Evolutionary conservation across 2,797 vertebrate genomes (phyloP), one percentile per base, ranked within the genome.

Genomic region (Ibycter americanus): DNA sequence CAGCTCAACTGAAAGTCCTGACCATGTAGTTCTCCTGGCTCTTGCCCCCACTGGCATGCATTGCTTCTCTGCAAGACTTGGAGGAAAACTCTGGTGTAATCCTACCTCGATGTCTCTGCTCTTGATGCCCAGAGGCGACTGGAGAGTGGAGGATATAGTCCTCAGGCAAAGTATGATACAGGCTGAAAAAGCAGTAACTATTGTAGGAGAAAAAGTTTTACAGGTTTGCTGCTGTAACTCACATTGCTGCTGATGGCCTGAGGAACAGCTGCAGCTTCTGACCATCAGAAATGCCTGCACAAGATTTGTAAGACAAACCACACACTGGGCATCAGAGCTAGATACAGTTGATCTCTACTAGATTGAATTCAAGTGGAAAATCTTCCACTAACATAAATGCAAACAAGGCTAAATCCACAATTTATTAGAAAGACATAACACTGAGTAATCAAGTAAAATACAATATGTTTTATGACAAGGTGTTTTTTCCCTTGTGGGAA

Each of bases 401-500:
- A 91, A 94, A 74, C 46, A 88, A 83, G 62, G 10, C 51, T 84
- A 95, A 89, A 19, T 31, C 79, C 82, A 83, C 47, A 62, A 91
- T 88, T 88, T 86, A 84, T 93, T 88, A 79, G 67, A 61, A 87
- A 91, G 87, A 81, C n/a, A n/a, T 82, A 88, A 83, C 83, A 83
- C n/a, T 72, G 83, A 96, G 91, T 88, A 95, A 97, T 93, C 76
- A 96, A 91, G 54, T 89, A 88, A 96, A 96, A 87, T 67, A 42
- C 36, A 62, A 61, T 36, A 16, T 52, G 65, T 96, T 94, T 92
- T 92, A 95, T 78, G 79, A 81, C 61, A 96, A 94, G 89, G 82
- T 94, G 79, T 94, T 92, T 95, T 92, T 51, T 94, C 82, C 67
- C 76, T 81, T 94, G 65, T 25, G 76, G 54, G 44, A 86, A 95